Base-by-base conservation (phyloP, 2,888 invertebrate species). In the Tipula unca region DNA sequence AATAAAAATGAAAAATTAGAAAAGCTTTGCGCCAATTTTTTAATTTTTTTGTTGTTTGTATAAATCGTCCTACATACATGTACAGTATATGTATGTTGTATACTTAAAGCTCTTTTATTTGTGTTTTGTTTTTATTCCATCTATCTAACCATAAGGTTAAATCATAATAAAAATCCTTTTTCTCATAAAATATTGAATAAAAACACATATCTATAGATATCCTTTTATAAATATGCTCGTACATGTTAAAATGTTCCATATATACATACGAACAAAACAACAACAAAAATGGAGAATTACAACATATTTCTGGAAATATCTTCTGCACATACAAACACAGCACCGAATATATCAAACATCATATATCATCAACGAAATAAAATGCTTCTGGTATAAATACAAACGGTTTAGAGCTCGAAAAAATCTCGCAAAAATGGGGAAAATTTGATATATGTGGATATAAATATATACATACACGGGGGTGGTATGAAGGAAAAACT, bases 121-220 rank as follows among this genome's bases (percentile, higher is more conserved):
- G 48, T 69, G 25, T 69, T 69, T 25, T 69, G 25, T 69, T 69
- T 69, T 25, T 10, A 25, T 69, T 25, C 69, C 69, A 25, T 25
- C 25, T 10, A 25, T 25, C 25, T 10, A 69, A 25, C 69, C 69
- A 69, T 69, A 69, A 69, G 69, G 25, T 69, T 69, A 69, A 69
- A 69, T 69, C 69, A 69, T 69, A 69, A 69, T 25, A 69, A 69
- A 69, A 69, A 69, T 69, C 69, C 69, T 69, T 69, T 48, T 69
- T 10, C 69, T 25, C 69, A 69, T 69, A 69, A 69, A 69, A 69
- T 69, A 54, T 54, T 54, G 48, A 54, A 20, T 13, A 17, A 17
- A 17, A 54, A 17, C 17, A 54, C 48, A 54, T 54, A n/a, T n/a
- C n/a, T n/a, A 48, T 8, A 48, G 4, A 48, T 17, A 17, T 48